Base-by-base conservation (phyloP, 1,140 invertebrate genomes). In the Triops cancriformis region DNA sequence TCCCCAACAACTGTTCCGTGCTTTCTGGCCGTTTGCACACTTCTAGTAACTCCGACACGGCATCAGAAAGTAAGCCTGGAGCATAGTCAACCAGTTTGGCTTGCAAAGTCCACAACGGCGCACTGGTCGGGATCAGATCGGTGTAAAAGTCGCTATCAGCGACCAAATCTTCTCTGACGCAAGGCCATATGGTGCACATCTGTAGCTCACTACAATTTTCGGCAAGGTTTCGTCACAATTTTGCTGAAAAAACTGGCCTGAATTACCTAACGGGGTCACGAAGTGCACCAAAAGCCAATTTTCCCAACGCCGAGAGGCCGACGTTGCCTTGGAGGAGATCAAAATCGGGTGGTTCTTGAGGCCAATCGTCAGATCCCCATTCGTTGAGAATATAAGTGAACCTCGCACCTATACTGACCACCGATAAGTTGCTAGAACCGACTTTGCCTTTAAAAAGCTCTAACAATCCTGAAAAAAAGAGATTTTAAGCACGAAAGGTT, bases 121-220 rank as follows among this genome's bases (percentile, higher is more conserved):
- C 95, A 81, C 92, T 89, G 28, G 91, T 85, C 11, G 96, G 94
- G 82, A 96, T 90, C 81, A 98, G 90, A 85, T 97, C 94, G 51
- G 91, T 92, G 83, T 94, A 94, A 77, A 89, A 90, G 82, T 94
- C 91, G 80, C 91, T 94, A 82, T 98, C 96, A 1, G 96, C 90
- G 37, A 97, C 90, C 41, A 93, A 89, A 83, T 93, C 91, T 83
- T 97, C 95, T 4, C 90, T 89, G 73, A 98, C 86, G 83, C 90
- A 88, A 2, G 91, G 91, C 96, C 96, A 98, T 10, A 91, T 92
- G n/a, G 92, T 90, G 82, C 91, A 92, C 3, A 98, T 84, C 79
- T 91, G 86, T 31, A 97, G 86, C 84, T 92, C 90, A 73, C 90
- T 92, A 78, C 80, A 89, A 85, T 81, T 77, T 80, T 83, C 78